Base-by-base conservation (phyloP, 2,113 vertebrate genomes). In the Toxotes jaculatrix region DNA sequence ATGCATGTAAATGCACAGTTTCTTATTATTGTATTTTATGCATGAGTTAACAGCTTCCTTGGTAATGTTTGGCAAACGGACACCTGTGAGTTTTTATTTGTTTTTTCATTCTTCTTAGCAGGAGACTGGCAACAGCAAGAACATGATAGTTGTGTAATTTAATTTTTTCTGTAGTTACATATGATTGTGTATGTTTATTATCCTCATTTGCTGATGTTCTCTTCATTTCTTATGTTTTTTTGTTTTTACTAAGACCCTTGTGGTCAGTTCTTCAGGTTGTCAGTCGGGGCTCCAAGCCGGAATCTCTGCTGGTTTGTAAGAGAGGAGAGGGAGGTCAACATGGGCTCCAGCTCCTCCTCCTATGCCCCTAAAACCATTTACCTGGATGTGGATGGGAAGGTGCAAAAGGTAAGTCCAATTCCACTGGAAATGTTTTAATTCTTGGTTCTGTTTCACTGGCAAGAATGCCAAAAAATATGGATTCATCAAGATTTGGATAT, bases 261-360 rank as follows among this genome's bases (percentile, higher is more conserved):
- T 64, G n/a, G 23, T 27, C 10, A 16, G 4, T 47, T 69, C n/a
- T 19, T 49, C 42, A 42, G 43, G 51, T 73, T 80, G 5, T 61
- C 6, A 40, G 16, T 43, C 65, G 59, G 75, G 31, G 23, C 32
- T 60, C 36, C 9, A 21, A 65, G 36, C 53, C 27, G 56, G 3
- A 68, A 67, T 63, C 70, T 72, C 63, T 76, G 61, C 31, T 5
- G 67, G 78, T 59, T 78, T 60, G 6, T 65, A 55, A 73, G 78
- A 65, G 65, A 91, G 82, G 87, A 81, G 86, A 84, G 77, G 73
- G 71, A 89, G 89, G 85, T 84, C 79, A 88, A 70, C 74, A 96
- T 96, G 95, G 95, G 95, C 77, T 95, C 95, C 84, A 89, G 93
- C 78, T 93, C 95, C 77, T 95, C 95, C 69, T 95, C 92, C 49